Evolutionary conservation across 1,140 invertebrate species (phyloP).

Genomic region (Diuraphis noxia): DNA sequence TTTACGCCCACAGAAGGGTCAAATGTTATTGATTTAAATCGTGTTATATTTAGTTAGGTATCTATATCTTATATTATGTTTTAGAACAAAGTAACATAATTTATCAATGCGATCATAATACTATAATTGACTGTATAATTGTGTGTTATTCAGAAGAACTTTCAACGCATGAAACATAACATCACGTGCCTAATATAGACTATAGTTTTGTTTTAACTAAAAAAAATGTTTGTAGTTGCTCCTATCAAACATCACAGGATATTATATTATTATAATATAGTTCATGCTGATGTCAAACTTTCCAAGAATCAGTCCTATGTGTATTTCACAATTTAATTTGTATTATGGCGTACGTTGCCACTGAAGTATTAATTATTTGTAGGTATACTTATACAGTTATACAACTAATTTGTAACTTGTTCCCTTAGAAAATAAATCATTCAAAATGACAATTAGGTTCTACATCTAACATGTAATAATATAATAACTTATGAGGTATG

Average conservation of each 20-base stretch:
- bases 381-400: too few relatives aligned
- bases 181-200: not conserved
- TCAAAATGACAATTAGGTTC: constrained; percentile 7
- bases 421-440: constrained; percentile 6
- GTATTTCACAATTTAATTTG: not conserved
- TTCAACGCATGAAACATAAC: not conserved
- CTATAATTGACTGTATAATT: not conserved
- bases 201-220: not conserved
- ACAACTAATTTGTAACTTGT: not conserved
- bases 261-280: too few relatives aligned
- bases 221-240: not conserved
- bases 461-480: not conserved
- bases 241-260: not conserved
- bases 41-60: not conserved
- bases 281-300: not conserved
- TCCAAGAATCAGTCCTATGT: not conserved
- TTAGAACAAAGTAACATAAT: not conserved
- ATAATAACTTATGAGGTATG: not conserved
- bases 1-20: not conserved
- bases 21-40: not conserved
- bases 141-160: not conserved
- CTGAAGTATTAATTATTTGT: constrained; percentile 9
- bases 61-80: too few relatives aligned
- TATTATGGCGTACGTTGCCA: not conserved
- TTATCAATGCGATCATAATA: not conserved